Conservation (phyloP, 2,797 vertebrate species). For the Tarsius wallacei region DNA sequence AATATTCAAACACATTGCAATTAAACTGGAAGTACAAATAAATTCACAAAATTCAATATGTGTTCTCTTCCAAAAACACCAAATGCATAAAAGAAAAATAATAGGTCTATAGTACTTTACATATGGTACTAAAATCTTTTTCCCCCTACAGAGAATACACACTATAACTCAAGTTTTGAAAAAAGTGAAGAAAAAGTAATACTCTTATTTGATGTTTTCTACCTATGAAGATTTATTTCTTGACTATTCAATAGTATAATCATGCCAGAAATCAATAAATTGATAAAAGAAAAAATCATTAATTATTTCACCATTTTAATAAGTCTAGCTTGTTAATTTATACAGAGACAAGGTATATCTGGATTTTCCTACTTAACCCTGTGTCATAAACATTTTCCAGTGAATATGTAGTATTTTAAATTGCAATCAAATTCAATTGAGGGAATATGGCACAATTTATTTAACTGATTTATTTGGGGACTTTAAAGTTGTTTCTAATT, state of each 20-base stretch:
- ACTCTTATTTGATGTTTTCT: background rate
- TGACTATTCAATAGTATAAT: background rate
- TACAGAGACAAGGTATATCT: background rate
- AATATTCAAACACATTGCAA: background rate
- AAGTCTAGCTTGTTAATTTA: background rate
- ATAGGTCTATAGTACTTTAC: background rate
- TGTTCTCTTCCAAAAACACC: background rate
- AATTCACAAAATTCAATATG: background rate
- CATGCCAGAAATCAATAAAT: slow-evolving; percentile 3
- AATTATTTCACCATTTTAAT: slow-evolving; percentile 34
- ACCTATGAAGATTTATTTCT: background rate
- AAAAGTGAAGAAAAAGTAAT: background rate
- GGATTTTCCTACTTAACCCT: background rate
- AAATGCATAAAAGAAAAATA: background rate
- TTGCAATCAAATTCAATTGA: slow-evolving; percentile 48
- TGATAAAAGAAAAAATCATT: background rate
- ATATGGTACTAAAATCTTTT: background rate
- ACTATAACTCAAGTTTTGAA: background rate
- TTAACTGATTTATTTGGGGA: background rate
- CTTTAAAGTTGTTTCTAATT: slow-evolving; percentile 56
- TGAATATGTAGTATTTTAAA: slow-evolving; percentile 50
- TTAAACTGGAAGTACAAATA: slow-evolving; percentile 50
- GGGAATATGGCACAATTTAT: background rate
- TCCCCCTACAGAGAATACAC: slow-evolving; percentile 8
- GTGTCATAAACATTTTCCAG: background rate